These are phyloP conservation scores for Plutomurus gul DNA, from an alignment of 1,140 invertebrate genomes.

Conservation along the genomic window DNA sequence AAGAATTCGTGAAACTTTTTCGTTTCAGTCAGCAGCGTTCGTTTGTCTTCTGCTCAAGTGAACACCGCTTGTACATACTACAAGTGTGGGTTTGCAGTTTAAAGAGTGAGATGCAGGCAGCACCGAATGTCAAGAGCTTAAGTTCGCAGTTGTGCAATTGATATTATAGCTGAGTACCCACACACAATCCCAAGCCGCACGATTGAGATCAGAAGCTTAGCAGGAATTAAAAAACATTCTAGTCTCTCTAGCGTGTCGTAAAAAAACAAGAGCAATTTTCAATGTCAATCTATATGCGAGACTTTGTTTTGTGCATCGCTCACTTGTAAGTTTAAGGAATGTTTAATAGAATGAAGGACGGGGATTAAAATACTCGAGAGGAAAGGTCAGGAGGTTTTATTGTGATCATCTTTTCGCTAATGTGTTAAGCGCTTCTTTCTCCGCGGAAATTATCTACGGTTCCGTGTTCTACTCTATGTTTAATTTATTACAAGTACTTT, in stretches of 20 bases:
- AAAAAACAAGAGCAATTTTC: background rate
- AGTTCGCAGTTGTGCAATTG: conserved; percentile 4
- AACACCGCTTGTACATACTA: background rate
- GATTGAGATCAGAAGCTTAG: background rate
- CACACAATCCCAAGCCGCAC: background rate
- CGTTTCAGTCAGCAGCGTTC: background rate
- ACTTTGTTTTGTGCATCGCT: conserved; percentile 8
- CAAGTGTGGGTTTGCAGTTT: background rate
- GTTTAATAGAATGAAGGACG: background rate
- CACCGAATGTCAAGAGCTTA: no score
- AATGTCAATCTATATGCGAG: conserved; percentile 1
- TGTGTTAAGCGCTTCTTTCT: background rate
- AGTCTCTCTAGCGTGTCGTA: background rate
- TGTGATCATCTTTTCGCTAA: background rate
- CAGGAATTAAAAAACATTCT: background rate
- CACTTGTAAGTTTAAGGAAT: background rate
- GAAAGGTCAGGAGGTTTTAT: conserved; percentile 22
- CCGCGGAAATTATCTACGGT: background rate
- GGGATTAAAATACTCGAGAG: conserved; percentile 18
- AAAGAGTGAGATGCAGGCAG: background rate
- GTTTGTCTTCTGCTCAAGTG: background rate
- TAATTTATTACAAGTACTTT: background rate
- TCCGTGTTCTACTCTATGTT: background rate
- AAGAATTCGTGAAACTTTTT: background rate
- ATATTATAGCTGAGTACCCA: background rate